Percentiles rank a stretch among this genome's conserved stretches.
Evolutionary conservation across 2,797 vertebrate genomes (phyloP).

Genomic region (Cossypha dichroa): DNA sequence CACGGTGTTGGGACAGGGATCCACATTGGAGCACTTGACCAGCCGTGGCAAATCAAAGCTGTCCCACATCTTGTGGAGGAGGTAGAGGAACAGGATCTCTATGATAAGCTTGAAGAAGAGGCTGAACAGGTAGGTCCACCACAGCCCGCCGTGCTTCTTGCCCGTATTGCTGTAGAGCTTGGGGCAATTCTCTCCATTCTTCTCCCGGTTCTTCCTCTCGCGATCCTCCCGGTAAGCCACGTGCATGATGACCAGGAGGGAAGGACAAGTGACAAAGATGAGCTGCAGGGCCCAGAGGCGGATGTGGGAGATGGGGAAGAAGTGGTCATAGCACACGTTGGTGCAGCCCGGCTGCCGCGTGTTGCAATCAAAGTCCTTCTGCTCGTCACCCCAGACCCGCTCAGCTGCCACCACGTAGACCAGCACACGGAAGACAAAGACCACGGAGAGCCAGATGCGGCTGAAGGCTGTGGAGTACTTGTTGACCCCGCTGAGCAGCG

Average conservation of each 20-base stretch:
- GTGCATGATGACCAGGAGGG: slow-evolving; percentile 95
- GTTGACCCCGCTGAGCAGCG: slow-evolving; percentile 92
- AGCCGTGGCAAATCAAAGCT: slow-evolving; percentile 91
- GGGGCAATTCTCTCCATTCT: slow-evolving; percentile 78
- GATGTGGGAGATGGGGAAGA: slow-evolving; percentile 96
- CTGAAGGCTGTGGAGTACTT: slow-evolving; percentile 95
- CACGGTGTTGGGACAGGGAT: slow-evolving; percentile 90
- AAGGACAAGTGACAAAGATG: slow-evolving; percentile 96
- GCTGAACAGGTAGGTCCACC: slow-evolving; percentile 98
- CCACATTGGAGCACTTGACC: slow-evolving; percentile 85
- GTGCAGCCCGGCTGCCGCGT: slow-evolving; percentile 93
- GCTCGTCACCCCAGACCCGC: slow-evolving; percentile 94
- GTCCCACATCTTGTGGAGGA: slow-evolving; percentile 91
- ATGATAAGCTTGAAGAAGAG: slow-evolving; percentile 90
- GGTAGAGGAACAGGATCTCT: slow-evolving; percentile 90
- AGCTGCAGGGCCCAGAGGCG: slow-evolving; percentile 98
- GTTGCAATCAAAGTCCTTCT: slow-evolving; percentile 98
- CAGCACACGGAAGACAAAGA: slow-evolving; percentile 95
- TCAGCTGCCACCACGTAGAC: slow-evolving; percentile 97
- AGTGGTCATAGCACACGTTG: slow-evolving; percentile 93
- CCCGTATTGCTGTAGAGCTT: slow-evolving; percentile 89
- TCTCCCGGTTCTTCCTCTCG: slow-evolving; percentile 84
- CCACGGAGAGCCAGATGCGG: slow-evolving; percentile 95
- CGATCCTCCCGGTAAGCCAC: slow-evolving; percentile 93
- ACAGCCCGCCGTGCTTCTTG: slow-evolving; percentile 94